A percentile compares a stretch with the other conserved stretches of the same genome.
phyloP scores from a whole-genome alignment of 2,113 vertebrate genomes.

The Cavia aperea region DNA sequence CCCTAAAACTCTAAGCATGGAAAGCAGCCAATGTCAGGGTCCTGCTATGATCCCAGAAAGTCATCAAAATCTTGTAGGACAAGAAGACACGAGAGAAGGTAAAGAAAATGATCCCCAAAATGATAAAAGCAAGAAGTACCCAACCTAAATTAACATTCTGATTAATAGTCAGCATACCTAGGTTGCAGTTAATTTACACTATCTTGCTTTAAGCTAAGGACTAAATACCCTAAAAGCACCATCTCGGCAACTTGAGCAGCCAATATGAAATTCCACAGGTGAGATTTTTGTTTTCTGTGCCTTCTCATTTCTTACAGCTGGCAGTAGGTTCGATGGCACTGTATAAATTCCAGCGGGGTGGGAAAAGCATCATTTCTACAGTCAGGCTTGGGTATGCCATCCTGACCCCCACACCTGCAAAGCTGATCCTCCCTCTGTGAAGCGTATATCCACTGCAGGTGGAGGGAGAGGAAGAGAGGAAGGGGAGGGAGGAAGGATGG shows the following conservation, averaged over 20 bases:
- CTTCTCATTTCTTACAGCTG: background rate
- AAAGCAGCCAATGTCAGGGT: background rate
- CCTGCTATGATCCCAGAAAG: background rate
- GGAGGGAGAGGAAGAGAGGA: background rate
- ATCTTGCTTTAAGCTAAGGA: background rate
- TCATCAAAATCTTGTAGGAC: background rate
- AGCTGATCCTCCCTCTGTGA: background rate
- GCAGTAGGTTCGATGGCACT: background rate
- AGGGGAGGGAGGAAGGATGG: too few relatives aligned
- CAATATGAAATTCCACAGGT: background rate
- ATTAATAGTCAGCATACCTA: background rate
- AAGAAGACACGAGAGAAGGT: background rate
- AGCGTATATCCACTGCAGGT: background rate
- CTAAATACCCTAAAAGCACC: constrained; percentile 2
- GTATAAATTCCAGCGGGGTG: background rate
- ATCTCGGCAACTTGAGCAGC: background rate
- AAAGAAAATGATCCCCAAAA: background rate
- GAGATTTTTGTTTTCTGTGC: background rate
- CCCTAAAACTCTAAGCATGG: background rate
- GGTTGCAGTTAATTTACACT: background rate
- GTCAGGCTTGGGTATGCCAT: background rate
- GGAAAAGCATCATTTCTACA: background rate
- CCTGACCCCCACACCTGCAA: background rate
- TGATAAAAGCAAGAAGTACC: background rate
- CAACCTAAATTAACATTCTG: background rate